A percentile compares a stretch with the other conserved stretches of the same genome.
Evolutionary conservation across 2,888 invertebrate genomes (phyloP).

Genomic region (Balanococcus diminutus): DNA sequence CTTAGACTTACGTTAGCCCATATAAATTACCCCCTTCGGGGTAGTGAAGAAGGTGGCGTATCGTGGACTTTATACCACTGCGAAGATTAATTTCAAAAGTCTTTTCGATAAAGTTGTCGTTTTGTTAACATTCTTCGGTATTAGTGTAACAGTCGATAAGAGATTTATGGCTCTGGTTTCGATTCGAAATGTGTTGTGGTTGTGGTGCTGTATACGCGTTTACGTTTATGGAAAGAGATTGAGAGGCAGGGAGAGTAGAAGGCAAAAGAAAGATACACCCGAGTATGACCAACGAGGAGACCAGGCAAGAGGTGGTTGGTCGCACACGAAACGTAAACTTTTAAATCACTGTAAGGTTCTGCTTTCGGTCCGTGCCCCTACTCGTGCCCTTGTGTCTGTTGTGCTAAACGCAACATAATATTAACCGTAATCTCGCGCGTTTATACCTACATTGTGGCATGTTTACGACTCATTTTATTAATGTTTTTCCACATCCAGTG

Average conservation of each 20-base stretch:
- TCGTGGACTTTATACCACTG: neutral
- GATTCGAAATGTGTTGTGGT: neutral
- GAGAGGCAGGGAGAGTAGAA: neutral
- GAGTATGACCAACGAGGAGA: neutral
- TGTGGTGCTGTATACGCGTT: too few relatives aligned
- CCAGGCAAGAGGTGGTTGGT: neutral
- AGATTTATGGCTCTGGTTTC: constrained; percentile 20
- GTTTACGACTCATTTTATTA: constrained; percentile 34
- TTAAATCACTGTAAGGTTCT: neutral
- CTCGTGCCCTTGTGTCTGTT: too few relatives aligned
- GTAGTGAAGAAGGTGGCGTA: neutral
- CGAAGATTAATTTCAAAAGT: constrained; percentile 24
- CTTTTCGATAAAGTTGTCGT: constrained; percentile 29
- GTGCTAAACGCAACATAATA: constrained; percentile 9
- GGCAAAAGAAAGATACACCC: neutral
- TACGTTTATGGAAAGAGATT: neutral
- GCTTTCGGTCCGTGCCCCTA: neutral
- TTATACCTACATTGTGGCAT: constrained; percentile 35
- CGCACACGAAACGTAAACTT: constrained; percentile 12
- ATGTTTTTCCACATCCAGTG: constrained; percentile 11
- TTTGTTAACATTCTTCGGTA: constrained; percentile 34
- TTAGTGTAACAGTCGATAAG: constrained; percentile 25
- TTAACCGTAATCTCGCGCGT: neutral
- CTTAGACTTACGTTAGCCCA: too few relatives aligned
- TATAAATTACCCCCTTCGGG: neutral